These are phyloP conservation scores for Stichodactyla mertensii DNA, from an alignment of 64 coral and sea anemone genomes.

Conservation along the genomic window DNA sequence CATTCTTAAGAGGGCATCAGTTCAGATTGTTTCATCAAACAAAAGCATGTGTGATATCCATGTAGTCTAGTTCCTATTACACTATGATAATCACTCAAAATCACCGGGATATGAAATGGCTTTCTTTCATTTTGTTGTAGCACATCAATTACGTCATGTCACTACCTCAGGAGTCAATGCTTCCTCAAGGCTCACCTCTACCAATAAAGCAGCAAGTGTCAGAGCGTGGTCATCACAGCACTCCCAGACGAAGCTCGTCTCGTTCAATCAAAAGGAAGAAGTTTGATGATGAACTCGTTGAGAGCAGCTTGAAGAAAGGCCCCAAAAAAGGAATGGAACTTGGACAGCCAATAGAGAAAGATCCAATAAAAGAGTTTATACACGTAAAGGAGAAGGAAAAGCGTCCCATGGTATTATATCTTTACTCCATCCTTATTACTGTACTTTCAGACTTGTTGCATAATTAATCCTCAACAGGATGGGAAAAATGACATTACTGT, in stretches of 20 bases:
- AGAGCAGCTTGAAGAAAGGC: conserved; percentile 91
- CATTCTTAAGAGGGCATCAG: too few species aligned
- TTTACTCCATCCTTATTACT: background rate
- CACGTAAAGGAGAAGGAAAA: conserved; percentile 46
- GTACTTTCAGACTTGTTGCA: too few species aligned
- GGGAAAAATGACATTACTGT: too few species aligned
- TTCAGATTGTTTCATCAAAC: too few species aligned
- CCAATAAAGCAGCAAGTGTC: background rate
- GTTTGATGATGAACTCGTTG: conserved; percentile 99
- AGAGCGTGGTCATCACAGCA: conserved; percentile 32
- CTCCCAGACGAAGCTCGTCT: conserved; percentile 92
- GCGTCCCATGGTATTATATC: conserved; percentile 40
- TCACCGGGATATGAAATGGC: background rate
- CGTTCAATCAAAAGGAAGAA: conserved; percentile 97
- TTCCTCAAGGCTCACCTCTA: background rate
- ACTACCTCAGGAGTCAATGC: background rate
- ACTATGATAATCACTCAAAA: background rate
- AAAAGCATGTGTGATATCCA: too few species aligned
- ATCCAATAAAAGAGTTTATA: conserved; percentile 33
- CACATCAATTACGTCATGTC: background rate
- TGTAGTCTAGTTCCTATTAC: too few species aligned
- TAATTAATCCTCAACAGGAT: too few species aligned
- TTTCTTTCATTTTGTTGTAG: background rate
- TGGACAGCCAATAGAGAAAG: conserved; percentile 31
- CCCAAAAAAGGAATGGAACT: conserved; percentile 66